Evolutionary conservation across 2,113 vertebrate species (phyloP), one percentile per base, ranked within the genome.

Genomic region (Gallinago media): DNA sequence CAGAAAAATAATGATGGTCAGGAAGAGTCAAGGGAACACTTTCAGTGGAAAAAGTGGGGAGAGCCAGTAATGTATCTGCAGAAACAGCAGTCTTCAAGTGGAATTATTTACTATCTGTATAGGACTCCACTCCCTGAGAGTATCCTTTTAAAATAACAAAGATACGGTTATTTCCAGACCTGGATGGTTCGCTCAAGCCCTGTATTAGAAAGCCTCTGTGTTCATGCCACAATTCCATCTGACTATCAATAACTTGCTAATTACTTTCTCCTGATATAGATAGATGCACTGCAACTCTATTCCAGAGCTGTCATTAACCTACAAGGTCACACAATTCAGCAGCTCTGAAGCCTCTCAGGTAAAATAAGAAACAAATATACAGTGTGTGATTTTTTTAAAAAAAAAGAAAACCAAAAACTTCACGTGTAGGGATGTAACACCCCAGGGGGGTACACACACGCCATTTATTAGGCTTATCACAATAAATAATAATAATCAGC

Each of bases 251-350:
- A 92, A 86, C 47, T 87, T 52, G 61, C 84, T 95, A 90, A 95
- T 86, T 95, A 80, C 75, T 86, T 82, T 85, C 75, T 92, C 79
- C 72, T 77, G 82, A 88, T 84, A 93, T 0, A 77, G 75, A 80
- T 1, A 86, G 82, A 89, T 80, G 59, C 2, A 5, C 59, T 86
- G 74, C 79, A 92, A 50, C 82, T 83, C 89, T 49, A 6, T 58
- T 87, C 92, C 88, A 90, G 88, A 93, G 72, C 76, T 92, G 92
- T 72, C 94, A 81, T 74, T 84, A 96, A 88, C 90, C 85, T 67
- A 23, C 79, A 92, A 93, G 90, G 92, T 92, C 93, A 92, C 21
- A 50, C 50, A 84, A 38, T 65, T 83, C 90, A 61, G 46, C 31
- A 83, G 82, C 75, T 86, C 71, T 67, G 3, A 92, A 79, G 32